These are phyloP conservation scores for Porites lutea DNA, from an alignment of 64 coral and sea anemone species.

Conservation along the genomic window DNA sequence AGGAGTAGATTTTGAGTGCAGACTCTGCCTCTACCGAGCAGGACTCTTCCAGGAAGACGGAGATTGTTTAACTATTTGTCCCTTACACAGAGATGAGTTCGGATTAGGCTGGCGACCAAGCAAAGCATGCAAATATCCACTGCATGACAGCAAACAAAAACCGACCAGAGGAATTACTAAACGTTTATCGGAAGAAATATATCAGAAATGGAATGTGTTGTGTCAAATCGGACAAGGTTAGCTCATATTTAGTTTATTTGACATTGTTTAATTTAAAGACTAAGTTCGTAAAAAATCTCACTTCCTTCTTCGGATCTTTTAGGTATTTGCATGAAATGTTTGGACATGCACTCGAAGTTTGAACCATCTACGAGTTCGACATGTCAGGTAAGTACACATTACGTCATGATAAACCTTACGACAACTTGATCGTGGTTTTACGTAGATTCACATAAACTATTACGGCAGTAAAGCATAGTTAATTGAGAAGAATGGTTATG, in stretches of 20 bases:
- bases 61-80: constrained; percentile 48
- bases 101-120: constrained; percentile 50
- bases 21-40: constrained; percentile 12
- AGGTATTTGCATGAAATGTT: no score
- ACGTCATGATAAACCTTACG: no score
- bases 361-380: no score
- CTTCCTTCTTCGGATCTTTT: no score
- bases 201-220: background rate
- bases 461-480: no score
- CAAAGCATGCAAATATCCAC: constrained; percentile 1
- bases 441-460: no score
- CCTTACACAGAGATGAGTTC: constrained; percentile 18
- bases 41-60: constrained; percentile 42
- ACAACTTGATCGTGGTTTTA: no score
- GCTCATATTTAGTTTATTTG: background rate
- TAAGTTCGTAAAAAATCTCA: no score
- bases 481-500: no score
- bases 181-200: constrained; percentile 25
- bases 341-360: no score
- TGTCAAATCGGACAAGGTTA: constrained; percentile 6
- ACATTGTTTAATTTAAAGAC: no score
- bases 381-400: no score
- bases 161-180: constrained; percentile 16
- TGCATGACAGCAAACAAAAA: constrained; percentile 34
- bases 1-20: constrained; percentile 6